Percentiles rank a stretch among this genome's conserved stretches.
Evolutionary conservation across 2,113 vertebrate genomes (phyloP).

Genomic region (Helogale parvula): DNA sequence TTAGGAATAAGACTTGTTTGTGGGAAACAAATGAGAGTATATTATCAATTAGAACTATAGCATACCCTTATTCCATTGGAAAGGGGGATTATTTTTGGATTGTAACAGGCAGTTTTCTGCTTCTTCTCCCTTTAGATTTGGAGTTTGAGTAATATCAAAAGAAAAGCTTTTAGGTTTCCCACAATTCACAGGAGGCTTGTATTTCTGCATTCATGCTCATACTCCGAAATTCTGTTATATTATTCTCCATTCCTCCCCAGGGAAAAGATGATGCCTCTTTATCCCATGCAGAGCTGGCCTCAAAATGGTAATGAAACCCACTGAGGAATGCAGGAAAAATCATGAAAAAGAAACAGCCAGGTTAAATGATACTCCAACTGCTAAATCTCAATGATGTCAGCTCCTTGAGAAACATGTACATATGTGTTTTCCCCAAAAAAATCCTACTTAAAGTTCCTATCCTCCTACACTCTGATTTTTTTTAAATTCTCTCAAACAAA

Average conservation of each 20-base stretch:
- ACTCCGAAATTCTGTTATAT: not conserved
- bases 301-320: conserved; percentile 44
- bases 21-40: conserved; percentile 32
- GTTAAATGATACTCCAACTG: conserved; percentile 54
- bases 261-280: not conserved
- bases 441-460: not conserved
- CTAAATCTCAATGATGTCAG: conserved; percentile 44
- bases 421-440: not conserved
- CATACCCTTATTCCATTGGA: not conserved
- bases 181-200: conserved; percentile 11
- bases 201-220: conserved; percentile 27
- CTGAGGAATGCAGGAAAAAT: conserved; percentile 55
- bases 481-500: not conserved
- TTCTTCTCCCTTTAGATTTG: conserved; percentile 1
- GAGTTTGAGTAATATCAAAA: conserved; percentile 58
- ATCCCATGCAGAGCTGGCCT: not conserved
- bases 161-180: conserved; percentile 46
- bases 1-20: conserved; percentile 26
- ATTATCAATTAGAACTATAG: conserved; percentile 56
- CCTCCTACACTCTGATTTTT: not conserved
- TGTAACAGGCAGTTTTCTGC: conserved; percentile 33
- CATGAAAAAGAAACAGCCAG: not conserved
- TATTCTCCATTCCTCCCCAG: not conserved
- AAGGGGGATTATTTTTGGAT: conserved; percentile 48
- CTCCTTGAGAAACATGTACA: not conserved